Percentiles rank a stretch among this genome's conserved stretches.
These are phyloP conservation scores for Ooceraea biroi DNA, from an alignment of 1,140 invertebrate genomes.

Conservation along the genomic window DNA sequence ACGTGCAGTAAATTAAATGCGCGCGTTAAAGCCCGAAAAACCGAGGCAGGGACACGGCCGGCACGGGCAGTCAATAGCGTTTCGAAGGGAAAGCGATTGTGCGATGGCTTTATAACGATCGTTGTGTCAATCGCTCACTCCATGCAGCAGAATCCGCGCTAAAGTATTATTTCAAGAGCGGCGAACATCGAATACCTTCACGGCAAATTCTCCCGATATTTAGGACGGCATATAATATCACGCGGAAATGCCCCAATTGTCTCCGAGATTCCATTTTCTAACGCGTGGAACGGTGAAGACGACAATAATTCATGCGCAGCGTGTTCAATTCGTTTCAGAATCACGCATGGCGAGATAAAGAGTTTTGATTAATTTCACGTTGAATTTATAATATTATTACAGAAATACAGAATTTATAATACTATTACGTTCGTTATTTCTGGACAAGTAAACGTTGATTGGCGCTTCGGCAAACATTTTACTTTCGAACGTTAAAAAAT, in stretches of 20 bases:
- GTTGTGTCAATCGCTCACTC: conserved; percentile 11
- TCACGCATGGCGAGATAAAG: background rate
- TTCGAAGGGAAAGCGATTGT: conserved; percentile 20
- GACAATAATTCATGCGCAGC: background rate
- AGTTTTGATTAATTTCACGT: background rate
- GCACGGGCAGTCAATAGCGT: conserved; percentile 20
- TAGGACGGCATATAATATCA: background rate
- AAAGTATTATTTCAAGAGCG: conserved; percentile 40
- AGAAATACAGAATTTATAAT: conserved; percentile 27
- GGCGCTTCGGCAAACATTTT: conserved; percentile 1
- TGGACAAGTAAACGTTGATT: background rate
- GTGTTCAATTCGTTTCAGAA: background rate
- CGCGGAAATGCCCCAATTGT: background rate
- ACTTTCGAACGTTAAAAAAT: background rate
- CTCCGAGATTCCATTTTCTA: background rate
- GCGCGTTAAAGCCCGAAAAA: conserved; percentile 50
- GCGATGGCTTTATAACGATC: conserved; percentile 39
- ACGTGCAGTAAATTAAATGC: conserved; percentile 53
- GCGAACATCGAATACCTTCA: background rate
- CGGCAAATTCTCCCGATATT: conserved; percentile 4
- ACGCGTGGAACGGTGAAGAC: too few relatives aligned
- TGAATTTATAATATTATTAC: background rate
- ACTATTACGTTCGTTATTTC: background rate
- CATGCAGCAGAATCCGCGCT: background rate
- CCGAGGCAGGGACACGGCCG: background rate